A percentile compares a stretch with the other conserved stretches of the same genome.
Conservation (phyloP, 2,113 vertebrate species). For the Nasalis larvatus region DNA sequence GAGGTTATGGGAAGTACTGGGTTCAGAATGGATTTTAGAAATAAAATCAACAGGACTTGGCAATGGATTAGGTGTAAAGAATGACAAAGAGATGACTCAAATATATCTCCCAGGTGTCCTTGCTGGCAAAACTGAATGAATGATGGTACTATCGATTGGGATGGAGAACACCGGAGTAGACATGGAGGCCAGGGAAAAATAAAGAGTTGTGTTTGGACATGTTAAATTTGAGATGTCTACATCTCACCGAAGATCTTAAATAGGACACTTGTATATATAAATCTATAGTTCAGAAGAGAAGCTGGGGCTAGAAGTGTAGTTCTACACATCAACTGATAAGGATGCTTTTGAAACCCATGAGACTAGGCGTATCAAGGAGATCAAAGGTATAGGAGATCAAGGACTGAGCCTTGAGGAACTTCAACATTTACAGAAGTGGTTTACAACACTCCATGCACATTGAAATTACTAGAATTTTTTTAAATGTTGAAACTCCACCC, state of each 20-base stretch:
- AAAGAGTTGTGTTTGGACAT: neutral
- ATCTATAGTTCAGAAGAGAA: neutral
- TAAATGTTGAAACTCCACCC: neutral
- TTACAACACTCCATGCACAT: neutral
- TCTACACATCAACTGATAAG: neutral
- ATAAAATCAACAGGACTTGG: neutral
- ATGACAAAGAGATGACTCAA: neutral
- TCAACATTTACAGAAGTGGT: neutral
- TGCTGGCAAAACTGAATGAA: neutral
- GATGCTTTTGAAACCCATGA: neutral
- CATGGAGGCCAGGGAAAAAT: neutral
- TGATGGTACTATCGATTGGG: neutral
- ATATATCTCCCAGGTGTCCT: neutral
- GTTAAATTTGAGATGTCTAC: neutral
- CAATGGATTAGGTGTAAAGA: neutral
- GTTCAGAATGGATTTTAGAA: neutral
- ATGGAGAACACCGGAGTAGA: neutral
- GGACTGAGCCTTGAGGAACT: neutral
- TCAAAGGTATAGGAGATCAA: neutral
- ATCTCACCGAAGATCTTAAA: neutral
- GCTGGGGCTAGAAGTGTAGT: neutral
- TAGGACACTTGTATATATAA: neutral
- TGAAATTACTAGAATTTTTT: neutral
- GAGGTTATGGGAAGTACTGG: neutral
- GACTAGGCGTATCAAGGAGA: neutral